phyloP scores from a whole-genome alignment of 2,888 invertebrate species.

The Graphium colonna region DNA sequence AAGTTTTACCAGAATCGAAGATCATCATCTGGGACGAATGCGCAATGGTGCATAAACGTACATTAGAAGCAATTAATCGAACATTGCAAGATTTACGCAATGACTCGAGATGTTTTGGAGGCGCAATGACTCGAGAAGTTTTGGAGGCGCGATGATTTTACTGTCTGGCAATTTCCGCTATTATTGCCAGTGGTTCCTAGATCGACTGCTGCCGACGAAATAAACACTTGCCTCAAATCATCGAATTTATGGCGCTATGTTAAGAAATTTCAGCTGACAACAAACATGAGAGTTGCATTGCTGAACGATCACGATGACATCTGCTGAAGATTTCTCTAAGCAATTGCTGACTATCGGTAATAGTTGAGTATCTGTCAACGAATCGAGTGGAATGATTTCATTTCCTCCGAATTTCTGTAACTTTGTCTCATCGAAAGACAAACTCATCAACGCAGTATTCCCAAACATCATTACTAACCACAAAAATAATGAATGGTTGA shows the following conservation, averaged over 20 bases:
- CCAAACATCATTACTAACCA: conserved; percentile 14
- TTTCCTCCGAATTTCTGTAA: conserved; percentile 7
- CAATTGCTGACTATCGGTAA: conserved; percentile 16
- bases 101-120: neutral
- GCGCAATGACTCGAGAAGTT: conserved; percentile 13
- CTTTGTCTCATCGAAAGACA: neutral
- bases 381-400: conserved; percentile 12
- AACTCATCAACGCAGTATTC: conserved; percentile 11
- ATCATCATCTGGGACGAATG: no score
- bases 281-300: conserved; percentile 23
- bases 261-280: conserved; percentile 20
- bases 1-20: no score
- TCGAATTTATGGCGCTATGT: conserved; percentile 26
- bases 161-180: conserved; percentile 28
- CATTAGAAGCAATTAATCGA: conserved; percentile 27
- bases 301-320: conserved; percentile 12
- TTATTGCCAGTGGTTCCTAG: conserved; percentile 28
- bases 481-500: conserved; percentile 16
- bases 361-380: neutral
- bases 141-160: conserved; percentile 27
- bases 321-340: neutral
- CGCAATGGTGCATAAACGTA: conserved; percentile 26
- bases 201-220: conserved; percentile 28
- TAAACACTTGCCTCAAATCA: conserved; percentile 24
- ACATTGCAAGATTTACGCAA: conserved; percentile 17